Conservation (phyloP, 2,113 vertebrate species). For the Baryphthengus martii region DNA sequence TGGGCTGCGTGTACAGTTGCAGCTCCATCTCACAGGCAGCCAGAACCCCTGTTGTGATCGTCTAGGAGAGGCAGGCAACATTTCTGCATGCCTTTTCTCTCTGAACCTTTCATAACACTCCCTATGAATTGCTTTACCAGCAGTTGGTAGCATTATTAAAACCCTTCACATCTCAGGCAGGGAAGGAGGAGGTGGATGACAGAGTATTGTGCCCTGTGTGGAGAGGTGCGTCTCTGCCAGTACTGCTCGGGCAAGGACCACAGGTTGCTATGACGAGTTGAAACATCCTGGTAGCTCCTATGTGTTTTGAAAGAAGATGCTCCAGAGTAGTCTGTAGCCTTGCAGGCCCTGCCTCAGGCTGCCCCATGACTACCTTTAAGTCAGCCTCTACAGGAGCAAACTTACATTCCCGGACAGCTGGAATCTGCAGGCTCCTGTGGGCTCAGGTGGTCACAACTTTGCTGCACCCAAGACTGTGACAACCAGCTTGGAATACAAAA, state of each 20-base stretch:
- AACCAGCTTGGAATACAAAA: background rate
- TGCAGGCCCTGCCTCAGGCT: background rate
- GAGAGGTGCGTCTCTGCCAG: background rate
- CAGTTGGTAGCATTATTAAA: background rate
- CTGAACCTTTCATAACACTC: background rate
- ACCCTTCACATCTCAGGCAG: too few relatives aligned
- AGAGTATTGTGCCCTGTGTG: background rate
- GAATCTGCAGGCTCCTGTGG: background rate
- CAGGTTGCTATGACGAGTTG: background rate
- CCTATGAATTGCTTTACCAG: background rate
- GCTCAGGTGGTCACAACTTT: background rate
- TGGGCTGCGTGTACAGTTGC: background rate
- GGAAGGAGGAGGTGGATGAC: background rate
- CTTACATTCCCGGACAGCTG: background rate
- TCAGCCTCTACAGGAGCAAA: background rate
- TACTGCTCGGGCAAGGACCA: background rate
- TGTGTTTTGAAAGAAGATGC: background rate
- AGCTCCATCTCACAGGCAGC: background rate
- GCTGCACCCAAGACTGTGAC: accelerated
- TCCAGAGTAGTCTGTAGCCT: too few relatives aligned
- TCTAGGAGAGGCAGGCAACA: background rate
- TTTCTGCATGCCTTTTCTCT: background rate
- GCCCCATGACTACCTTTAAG: background rate
- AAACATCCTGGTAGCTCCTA: background rate
- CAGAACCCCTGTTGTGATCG: accelerated